phyloP scores from a whole-genome alignment of 2,113 vertebrate species.

The Oryctolagus cuniculus region mOryCun1.1 NC_091440.1:126296501-126297000 shows the following conservation, averaged over 20 bases:
- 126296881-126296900: neutral
- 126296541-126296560: neutral
- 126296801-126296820: constrained; percentile 17
- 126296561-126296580: neutral
- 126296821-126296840: neutral
- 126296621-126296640: neutral
- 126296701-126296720: constrained; percentile 23
- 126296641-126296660: neutral
- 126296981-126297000: too few species aligned
- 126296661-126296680: neutral
- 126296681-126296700: neutral
- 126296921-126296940: too few species aligned
- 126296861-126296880: neutral
- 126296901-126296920: neutral
- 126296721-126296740: neutral
- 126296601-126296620: neutral
- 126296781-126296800: neutral
- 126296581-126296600: neutral
- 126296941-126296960: too few species aligned
- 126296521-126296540: neutral
- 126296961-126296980: too few species aligned
- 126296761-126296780: neutral
- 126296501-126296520: neutral
- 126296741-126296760: neutral
- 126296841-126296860: neutral